Conservation (phyloP, 2,888 invertebrate species). For the Caenorhabditis wallacei region DNA sequence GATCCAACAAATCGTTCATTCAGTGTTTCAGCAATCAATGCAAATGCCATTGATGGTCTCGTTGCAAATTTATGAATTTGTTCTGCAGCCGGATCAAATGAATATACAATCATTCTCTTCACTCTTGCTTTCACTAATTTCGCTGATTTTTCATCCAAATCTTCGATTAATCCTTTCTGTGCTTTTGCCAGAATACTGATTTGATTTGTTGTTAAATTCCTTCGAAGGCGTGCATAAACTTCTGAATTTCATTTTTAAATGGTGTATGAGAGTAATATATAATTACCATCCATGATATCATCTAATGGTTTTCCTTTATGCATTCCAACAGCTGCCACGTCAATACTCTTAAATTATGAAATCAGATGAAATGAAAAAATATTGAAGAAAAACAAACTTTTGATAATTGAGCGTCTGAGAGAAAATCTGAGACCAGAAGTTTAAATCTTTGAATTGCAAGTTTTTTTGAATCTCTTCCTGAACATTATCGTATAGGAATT, state of each 20-base stretch:
- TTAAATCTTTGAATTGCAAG: conserved; percentile 48
- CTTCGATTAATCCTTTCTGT: conserved; percentile 46
- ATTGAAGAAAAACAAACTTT: conserved; percentile 41
- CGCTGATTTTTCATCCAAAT: conserved; percentile 47
- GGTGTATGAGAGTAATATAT: neutral
- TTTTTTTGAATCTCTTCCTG: conserved; percentile 31
- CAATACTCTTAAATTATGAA: conserved; percentile 40
- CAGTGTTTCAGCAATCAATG: conserved; percentile 55
- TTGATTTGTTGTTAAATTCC: conserved; percentile 42
- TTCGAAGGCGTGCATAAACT: conserved; percentile 33
- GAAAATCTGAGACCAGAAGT: conserved; percentile 45
- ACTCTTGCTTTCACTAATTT: conserved; percentile 41
- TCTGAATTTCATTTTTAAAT: conserved; percentile 28
- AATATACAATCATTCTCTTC: conserved; percentile 58
- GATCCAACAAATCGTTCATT: conserved; percentile 54
- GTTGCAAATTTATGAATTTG: conserved; percentile 57
- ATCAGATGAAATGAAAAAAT: neutral
- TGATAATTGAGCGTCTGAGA: conserved; percentile 58
- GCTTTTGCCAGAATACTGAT: conserved; percentile 46
- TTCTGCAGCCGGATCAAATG: conserved; percentile 61
- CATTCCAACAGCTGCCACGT: conserved; percentile 62
- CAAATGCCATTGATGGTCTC: conserved; percentile 59
- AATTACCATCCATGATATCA: conserved; percentile 51
- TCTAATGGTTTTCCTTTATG: conserved; percentile 61
- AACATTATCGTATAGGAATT: neutral